phyloP scores from a whole-genome alignment of 2,888 invertebrate species.

The Timema podura region DNA sequence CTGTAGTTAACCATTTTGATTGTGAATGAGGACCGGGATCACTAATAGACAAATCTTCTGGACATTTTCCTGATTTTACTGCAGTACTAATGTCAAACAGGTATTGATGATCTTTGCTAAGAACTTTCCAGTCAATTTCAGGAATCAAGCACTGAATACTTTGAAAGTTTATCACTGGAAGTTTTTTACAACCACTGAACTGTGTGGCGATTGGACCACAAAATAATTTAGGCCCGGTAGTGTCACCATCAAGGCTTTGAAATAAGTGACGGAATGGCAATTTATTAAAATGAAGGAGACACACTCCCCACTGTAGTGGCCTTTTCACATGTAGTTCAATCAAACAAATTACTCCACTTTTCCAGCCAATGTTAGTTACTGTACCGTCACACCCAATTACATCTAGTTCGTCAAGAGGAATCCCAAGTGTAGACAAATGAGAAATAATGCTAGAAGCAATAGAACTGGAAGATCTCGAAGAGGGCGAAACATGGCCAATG shows the following conservation, averaged over 20 bases:
- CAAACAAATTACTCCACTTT: constrained; percentile 24
- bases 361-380: constrained; percentile 26
- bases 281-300: constrained; percentile 28
- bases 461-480: constrained; percentile 2
- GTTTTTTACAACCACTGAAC: constrained; percentile 26
- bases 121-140: neutral
- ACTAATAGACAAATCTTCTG: constrained; percentile 17
- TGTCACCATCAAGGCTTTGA: constrained; percentile 26
- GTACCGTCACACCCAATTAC: constrained; percentile 31
- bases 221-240: constrained; percentile 28
- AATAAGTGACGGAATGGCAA: constrained; percentile 28
- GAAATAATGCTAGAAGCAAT: neutral
- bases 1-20: constrained; percentile 5
- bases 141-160: constrained; percentile 21
- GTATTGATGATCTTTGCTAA: constrained; percentile 28
- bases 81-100: constrained; percentile 25
- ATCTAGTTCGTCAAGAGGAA: constrained; percentile 24
- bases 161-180: constrained; percentile 23
- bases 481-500: constrained; percentile 14
- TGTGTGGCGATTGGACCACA: constrained; percentile 26
- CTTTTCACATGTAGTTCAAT: constrained; percentile 24
- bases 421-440: neutral
- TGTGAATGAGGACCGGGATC: constrained; percentile 11
- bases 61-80: constrained; percentile 24
- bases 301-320: constrained; percentile 27